Conservation (phyloP, 2,797 vertebrate genomes). For the Carduelis carduelis region DNA sequence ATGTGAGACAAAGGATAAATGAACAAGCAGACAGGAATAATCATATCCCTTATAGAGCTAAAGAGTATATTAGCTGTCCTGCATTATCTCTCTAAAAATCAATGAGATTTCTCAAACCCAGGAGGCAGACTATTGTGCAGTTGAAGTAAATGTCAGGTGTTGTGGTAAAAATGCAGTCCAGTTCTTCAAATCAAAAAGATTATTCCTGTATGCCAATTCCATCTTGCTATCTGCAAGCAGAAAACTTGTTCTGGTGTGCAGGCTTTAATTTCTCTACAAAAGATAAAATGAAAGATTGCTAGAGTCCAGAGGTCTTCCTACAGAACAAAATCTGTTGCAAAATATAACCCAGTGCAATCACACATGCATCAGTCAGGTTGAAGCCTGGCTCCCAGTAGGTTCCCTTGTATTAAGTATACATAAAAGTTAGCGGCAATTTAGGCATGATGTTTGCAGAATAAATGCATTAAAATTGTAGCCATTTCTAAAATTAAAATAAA, state of each 20-base stretch:
- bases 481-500: not conserved
- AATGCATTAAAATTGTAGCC: not conserved
- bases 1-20: not conserved
- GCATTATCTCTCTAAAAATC: not conserved
- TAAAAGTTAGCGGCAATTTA: not conserved
- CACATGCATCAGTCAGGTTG: not conserved
- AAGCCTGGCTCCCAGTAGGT: not conserved
- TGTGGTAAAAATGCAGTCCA: not conserved
- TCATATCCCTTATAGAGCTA: not conserved
- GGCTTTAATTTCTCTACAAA: not conserved
- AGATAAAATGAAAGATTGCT: slow-evolving; percentile 6
- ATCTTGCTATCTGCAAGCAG: not conserved
- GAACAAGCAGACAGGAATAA: not conserved
- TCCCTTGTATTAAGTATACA: not conserved
- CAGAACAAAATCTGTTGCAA: not conserved
- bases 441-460: not conserved
- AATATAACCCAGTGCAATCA: not conserved
- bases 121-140: not conserved
- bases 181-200: not conserved
- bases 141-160: not conserved
- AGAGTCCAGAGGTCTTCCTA: not conserved
- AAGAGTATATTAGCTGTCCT: not conserved
- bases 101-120: not conserved
- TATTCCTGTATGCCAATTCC: not conserved
- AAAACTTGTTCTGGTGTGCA: not conserved